Base-by-base conservation (phyloP, 2,113 vertebrate genomes). In the Amblyopsis rosae region DNA sequence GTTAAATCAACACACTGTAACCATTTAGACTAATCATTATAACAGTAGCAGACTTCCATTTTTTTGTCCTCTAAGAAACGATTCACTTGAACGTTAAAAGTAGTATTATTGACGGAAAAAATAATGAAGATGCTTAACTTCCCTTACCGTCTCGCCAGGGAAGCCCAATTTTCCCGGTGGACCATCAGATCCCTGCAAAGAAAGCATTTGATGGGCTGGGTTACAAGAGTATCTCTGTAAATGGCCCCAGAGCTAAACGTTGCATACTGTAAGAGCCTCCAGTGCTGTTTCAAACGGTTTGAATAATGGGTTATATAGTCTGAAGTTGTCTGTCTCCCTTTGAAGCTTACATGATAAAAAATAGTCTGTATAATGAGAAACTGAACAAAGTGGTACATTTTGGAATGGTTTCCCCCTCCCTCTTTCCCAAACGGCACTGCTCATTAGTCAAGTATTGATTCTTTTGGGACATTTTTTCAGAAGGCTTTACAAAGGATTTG, bases 161-260 rank as follows among this genome's bases (percentile, higher is more conserved):
- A 91, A 91, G 57, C 97, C 97, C 1, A 56, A 64, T 89, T 92
- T 96, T 88, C 97, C 97, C 70, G 90, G 92, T 56, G 92, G 87
- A 79, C 97, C 97, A 51, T 90, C 79, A 45, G 80, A 81, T 58
- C 97, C 96, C 97, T 99, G 90, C 10, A 65, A 73, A 70, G 53
- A 80, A 64, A 66, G 84, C 55, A 65, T 65, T 45, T 59, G 19
- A 12, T 65, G 60, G 46, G 32, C 69, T 69, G 59, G 61, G 49
- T 17, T 6, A 10, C 78, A 72, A 19, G 16, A 41, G 11, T 16
- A 9, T 9, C 70, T 71, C 61, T 72, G 12, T 65, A 19, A 70
- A 69, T 67, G 60, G 50, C 79, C 73, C 60, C 54, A 56, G 32
- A 81, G 67, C 56, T 32, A 53, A 73, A 86, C 10, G 62, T 47